Conservation (phyloP, 2,113 vertebrate species). For the Heliornis fulica region DNA sequence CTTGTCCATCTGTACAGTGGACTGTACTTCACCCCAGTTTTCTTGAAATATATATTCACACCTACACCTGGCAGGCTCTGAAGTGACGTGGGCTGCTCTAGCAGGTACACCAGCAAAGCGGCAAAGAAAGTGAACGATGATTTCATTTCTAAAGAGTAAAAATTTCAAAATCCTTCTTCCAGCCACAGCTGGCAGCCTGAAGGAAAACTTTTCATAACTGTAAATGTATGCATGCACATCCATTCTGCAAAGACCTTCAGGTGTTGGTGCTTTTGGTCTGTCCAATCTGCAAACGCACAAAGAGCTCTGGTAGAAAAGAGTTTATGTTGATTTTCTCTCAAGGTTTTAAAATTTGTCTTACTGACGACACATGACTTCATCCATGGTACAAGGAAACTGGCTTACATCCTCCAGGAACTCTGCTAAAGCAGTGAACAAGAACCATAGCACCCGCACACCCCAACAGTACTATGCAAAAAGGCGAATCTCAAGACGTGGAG, state of each 20-base stretch:
- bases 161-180: background rate
- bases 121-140: background rate
- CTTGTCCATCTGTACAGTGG: background rate
- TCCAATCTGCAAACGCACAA: background rate
- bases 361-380: background rate
- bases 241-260: background rate
- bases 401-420: background rate
- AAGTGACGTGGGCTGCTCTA: background rate
- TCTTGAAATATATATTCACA: background rate
- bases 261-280: background rate
- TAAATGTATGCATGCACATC: background rate
- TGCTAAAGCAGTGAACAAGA: background rate
- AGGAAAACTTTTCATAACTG: background rate
- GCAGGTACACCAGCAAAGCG: background rate
- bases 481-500: rapidly evolving
- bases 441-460: background rate
- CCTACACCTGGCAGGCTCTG: background rate
- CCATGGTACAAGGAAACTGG: background rate
- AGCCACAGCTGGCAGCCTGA: background rate
- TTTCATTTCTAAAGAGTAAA: background rate
- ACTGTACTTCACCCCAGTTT: background rate
- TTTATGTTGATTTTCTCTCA: background rate
- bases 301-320: background rate
- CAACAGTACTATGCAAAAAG: background rate
- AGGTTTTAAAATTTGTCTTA: background rate